Percentiles rank a stretch among this genome's conserved stretches.
Conservation (phyloP, 2,113 vertebrate species). For the Promerops cafer region DNA sequence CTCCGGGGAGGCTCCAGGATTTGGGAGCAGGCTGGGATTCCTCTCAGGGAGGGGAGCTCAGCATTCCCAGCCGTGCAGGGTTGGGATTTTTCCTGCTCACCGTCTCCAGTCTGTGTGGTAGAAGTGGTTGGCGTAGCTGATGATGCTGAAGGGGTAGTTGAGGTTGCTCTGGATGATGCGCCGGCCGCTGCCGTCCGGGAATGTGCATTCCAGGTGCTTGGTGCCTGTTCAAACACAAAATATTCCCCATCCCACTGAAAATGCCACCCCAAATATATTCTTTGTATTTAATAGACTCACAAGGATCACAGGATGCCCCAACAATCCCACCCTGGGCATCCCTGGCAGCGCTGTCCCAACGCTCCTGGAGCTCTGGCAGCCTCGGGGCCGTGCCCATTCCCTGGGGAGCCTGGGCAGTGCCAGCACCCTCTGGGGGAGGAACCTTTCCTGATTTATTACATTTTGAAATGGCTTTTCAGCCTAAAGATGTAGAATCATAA, state of each 20-base stretch:
- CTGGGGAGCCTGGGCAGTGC: neutral
- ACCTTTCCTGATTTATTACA: neutral
- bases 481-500: neutral
- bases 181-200: conserved; percentile 81
- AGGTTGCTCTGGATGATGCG: conserved; percentile 80
- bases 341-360: neutral
- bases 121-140: conserved; percentile 87
- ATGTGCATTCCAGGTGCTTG: conserved; percentile 87
- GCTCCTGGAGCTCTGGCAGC: neutral
- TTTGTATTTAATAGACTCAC: accelerated
- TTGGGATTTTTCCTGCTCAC: conserved; percentile 48
- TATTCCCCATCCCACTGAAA: neutral
- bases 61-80: accelerated
- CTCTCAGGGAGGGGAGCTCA: neutral
- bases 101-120: conserved; percentile 97
- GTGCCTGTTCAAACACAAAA: conserved; percentile 77
- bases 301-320: neutral
- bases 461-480: neutral
- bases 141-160: conserved; percentile 93
- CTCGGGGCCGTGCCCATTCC: accelerated
- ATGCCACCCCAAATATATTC: accelerated
- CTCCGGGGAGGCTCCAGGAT: neutral
- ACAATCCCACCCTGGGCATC: neutral
- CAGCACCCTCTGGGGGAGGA: neutral
- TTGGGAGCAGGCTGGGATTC: neutral